These are phyloP conservation scores for Amblyopsis rosae DNA, from an alignment of 2,113 vertebrate genomes.

Conservation along the genomic window DNA sequence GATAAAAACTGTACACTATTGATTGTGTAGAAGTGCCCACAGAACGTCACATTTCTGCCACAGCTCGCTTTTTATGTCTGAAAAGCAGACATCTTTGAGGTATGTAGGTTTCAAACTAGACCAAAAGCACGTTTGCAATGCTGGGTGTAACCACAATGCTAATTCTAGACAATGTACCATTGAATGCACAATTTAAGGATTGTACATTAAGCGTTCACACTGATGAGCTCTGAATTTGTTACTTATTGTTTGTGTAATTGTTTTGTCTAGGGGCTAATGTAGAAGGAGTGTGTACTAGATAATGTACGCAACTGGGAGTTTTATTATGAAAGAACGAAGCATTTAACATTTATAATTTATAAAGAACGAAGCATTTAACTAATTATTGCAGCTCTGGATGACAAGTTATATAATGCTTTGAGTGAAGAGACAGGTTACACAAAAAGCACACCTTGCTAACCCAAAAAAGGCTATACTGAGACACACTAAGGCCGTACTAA, in stretches of 20 bases:
- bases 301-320: conserved; percentile 15
- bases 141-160: no score
- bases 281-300: conserved; percentile 12
- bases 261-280: conserved; percentile 16
- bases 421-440: conserved; percentile 37
- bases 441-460: conserved; percentile 50
- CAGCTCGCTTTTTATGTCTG: no score
- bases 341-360: no score
- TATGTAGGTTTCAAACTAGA: no score
- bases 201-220: no score
- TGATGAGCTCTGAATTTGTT: conserved; percentile 5
- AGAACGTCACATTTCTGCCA: no score
- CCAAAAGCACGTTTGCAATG: no score
- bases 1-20: conserved; percentile 20
- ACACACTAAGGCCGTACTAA: conserved; percentile 36
- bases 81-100: no score
- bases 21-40: no score
- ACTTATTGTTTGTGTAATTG: conserved; percentile 31
- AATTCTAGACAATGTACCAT: no score
- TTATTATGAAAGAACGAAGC: conserved; percentile 16
- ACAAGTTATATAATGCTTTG: conserved; percentile 36
- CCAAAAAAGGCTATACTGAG: conserved; percentile 37
- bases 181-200: no score
- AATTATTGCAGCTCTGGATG: conserved; percentile 28
- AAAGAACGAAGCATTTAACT: no score